A percentile compares a stretch with the other conserved stretches of the same genome.
These are phyloP conservation scores for Oscheius sp. DNA, from an alignment of 2,888 invertebrate species.

Conservation along the genomic window DNA sequence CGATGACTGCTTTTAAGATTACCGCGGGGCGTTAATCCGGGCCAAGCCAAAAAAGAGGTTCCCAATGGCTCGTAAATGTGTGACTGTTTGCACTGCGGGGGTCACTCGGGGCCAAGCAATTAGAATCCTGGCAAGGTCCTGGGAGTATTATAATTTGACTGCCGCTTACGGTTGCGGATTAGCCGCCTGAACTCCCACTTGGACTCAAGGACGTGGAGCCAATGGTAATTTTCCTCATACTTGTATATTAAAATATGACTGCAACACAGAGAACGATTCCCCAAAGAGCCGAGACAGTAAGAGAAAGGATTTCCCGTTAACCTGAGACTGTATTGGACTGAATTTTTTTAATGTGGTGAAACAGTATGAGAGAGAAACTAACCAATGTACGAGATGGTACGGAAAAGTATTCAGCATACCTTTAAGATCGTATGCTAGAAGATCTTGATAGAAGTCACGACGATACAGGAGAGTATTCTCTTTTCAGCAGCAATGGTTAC, in stretches of 20 bases:
- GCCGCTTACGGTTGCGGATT: constrained; percentile 17
- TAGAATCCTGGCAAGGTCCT: constrained; percentile 29
- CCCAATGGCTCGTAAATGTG: constrained; percentile 36
- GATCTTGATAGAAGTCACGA: too few species aligned
- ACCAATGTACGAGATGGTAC: too few species aligned
- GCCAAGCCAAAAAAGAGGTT: constrained; percentile 22
- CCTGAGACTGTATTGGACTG: too few species aligned
- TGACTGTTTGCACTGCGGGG: constrained; percentile 37
- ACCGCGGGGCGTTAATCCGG: constrained; percentile 17
- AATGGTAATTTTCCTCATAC: not conserved
- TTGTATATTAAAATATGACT: not conserved
- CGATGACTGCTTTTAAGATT: constrained; percentile 12
- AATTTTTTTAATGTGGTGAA: too few species aligned
- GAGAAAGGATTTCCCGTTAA: too few species aligned
- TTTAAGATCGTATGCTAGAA: too few species aligned
- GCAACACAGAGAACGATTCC: not conserved
- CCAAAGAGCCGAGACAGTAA: too few species aligned
- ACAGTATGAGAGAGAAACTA: too few species aligned
- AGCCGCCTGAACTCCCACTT: too few species aligned
- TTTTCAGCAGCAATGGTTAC: too few species aligned
- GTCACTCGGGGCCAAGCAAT: constrained; percentile 36
- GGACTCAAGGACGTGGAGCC: not conserved
- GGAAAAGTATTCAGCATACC: too few species aligned
- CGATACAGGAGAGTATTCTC: too few species aligned
- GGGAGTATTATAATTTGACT: constrained; percentile 29